phyloP scores from a whole-genome alignment of 2,888 invertebrate genomes.

The Exephanes ischioxanthus region DNA sequence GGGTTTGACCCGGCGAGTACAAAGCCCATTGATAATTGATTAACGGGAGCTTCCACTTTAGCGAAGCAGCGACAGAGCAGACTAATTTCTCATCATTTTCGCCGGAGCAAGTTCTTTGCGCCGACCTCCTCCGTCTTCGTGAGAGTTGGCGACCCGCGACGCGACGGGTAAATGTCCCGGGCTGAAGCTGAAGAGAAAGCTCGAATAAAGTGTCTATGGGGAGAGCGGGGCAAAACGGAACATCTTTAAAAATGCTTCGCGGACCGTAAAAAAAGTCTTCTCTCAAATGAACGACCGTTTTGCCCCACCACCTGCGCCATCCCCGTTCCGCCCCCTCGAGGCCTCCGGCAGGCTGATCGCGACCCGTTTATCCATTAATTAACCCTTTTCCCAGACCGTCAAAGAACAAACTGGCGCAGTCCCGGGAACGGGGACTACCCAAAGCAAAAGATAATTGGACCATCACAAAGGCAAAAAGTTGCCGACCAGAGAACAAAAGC shows the following conservation, averaged over 20 bases:
- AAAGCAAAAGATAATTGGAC: not conserved
- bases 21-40: conserved; percentile 21
- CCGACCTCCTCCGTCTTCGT: conserved; percentile 18
- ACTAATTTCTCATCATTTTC: conserved; percentile 43
- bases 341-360: conserved; percentile 17
- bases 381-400: conserved; percentile 1
- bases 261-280: too few species aligned
- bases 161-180: conserved; percentile 17
- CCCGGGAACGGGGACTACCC: not conserved
- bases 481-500: too few species aligned
- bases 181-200: not conserved
- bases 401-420: not conserved
- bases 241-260: too few species aligned
- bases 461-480: not conserved
- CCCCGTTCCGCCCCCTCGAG: not conserved
- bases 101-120: conserved; percentile 27
- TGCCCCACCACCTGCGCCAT: not conserved
- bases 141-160: conserved; percentile 29
- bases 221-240: too few species aligned
- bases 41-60: conserved; percentile 11
- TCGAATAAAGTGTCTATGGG: conserved; percentile 1
- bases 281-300: not conserved
- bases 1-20: not conserved
- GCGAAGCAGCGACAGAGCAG: not conserved
- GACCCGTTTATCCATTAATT: conserved; percentile 41